Conservation (phyloP, 1,140 invertebrate genomes). For the Drosophila leontia region DNA sequence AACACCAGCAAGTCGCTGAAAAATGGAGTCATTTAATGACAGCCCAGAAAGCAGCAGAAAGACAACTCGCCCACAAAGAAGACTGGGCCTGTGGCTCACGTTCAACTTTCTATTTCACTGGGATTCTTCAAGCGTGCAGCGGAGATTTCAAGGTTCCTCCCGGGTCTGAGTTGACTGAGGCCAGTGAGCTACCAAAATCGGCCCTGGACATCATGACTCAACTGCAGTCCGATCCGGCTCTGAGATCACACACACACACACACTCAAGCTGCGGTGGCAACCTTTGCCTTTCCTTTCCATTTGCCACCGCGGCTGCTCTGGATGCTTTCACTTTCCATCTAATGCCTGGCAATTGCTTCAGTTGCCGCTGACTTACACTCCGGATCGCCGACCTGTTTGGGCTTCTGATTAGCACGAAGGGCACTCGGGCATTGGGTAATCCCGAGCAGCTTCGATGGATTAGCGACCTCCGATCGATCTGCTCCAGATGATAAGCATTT, state of each 20-base stretch:
- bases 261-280: slow-evolving; percentile 32
- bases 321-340: slow-evolving; percentile 77
- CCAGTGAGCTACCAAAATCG: slow-evolving; percentile 31
- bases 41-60: slow-evolving; percentile 31
- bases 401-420: slow-evolving; percentile 67
- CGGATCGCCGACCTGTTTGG: slow-evolving; percentile 44
- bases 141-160: slow-evolving; percentile 43
- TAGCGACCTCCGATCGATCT: slow-evolving; percentile 16
- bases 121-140: slow-evolving; percentile 44
- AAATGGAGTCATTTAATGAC: slow-evolving; percentile 79
- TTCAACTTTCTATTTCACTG: slow-evolving; percentile 49
- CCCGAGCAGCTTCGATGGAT: slow-evolving; percentile 9
- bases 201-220: slow-evolving; percentile 42
- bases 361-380: slow-evolving; percentile 33
- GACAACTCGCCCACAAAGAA: slow-evolving; percentile 31
- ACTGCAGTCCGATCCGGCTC: slow-evolving; percentile 34
- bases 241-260: slow-evolving; percentile 44
- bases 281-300: slow-evolving; percentile 56
- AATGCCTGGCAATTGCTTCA: slow-evolving; percentile 67
- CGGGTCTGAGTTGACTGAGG: background rate
- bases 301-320: slow-evolving; percentile 20
- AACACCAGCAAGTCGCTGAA: slow-evolving; percentile 31
- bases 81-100: slow-evolving; percentile 9
- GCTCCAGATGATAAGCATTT: slow-evolving; percentile 42
- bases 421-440: slow-evolving; percentile 42